Evolutionary conservation across 2,888 invertebrate genomes (phyloP).

Genomic region (Nasonovia ribisnigri): DNA sequence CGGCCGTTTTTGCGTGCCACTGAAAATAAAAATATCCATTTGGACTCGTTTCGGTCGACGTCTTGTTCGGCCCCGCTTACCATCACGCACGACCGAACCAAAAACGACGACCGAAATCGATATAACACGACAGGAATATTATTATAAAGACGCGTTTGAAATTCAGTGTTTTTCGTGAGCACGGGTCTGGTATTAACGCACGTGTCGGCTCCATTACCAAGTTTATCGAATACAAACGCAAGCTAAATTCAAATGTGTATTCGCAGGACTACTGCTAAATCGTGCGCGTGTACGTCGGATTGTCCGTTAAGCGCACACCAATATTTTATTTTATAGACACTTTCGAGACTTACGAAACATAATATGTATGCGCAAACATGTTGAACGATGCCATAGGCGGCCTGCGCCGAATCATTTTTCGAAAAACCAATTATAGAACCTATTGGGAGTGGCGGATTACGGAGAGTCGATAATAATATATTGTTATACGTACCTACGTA

Average conservation of each 20-base stretch:
- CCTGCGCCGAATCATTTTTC: not conserved
- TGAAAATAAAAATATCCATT: not conserved
- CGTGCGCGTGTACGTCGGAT: not conserved
- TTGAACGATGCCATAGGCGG: not conserved
- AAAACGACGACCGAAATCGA: not conserved
- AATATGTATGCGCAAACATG: not conserved
- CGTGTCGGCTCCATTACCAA: not conserved
- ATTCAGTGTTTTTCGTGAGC: not conserved
- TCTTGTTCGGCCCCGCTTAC: not conserved
- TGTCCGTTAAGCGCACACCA: not conserved
- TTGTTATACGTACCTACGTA: not conserved
- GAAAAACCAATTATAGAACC: constrained; percentile 29
- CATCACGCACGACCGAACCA: not conserved
- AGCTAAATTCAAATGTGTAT: not conserved
- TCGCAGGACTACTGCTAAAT: not conserved
- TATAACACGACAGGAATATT: not conserved
- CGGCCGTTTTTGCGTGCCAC: not conserved
- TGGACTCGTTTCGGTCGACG: not conserved
- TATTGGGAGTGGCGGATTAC: constrained; percentile 8
- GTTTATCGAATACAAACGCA: not conserved
- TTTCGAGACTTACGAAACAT: not conserved
- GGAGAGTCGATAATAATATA: not conserved
- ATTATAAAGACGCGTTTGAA: not conserved
- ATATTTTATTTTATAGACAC: not conserved
- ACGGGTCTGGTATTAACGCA: not conserved